Evolutionary conservation across 2,888 invertebrate species (phyloP), one percentile per base, ranked within the genome.

Genomic region (Meliscaeva auricollis): DNA sequence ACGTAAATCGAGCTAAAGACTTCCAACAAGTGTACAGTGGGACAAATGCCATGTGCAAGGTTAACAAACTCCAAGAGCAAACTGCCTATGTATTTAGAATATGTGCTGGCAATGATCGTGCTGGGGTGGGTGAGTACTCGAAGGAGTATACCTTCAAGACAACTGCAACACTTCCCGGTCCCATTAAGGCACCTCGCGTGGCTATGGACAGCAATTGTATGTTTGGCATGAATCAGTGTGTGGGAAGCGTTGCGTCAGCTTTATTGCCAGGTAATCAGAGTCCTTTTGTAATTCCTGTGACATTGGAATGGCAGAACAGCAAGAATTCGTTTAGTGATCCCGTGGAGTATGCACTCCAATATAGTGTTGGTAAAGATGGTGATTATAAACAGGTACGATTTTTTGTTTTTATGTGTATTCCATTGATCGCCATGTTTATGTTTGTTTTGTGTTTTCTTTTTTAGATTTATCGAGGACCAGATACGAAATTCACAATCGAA

Each of bases 41-140:
- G 78, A 95, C 95, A 50, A 92, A 90, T 88, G 95, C 95, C 89
- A 94, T 94, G 87, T 96, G 95, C 93, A 97, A 97, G 92, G 96
- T 97, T 87, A 96, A 96, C 91, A 96, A 96, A 91, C 93, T 98
- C 89, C 95, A 95, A 89, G 98, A 98, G 92, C 94, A 95, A 89
- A 96, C 95, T 13, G 93, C 94, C 75, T 98, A 98, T 93, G 94
- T 94, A 90, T 97, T 98, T 93, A 94, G 97, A 88, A 96, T 98
- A 89, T 96, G 95, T 88, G 97, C 97, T 64, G 94, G 95, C 88
- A 97, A 97, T 91, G 96, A 96, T 91, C 93, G 93, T 54, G 97
- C 96, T 78, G 98, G 97, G 11, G 94, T 95, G 88, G 98, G 98
- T 17, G 94, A 95, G 41, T 97, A 95, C 93, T 96, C 97, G 5